Evolutionary conservation across 2,797 vertebrate genomes (phyloP).

Genomic region (Salarias fasciatus): DNA sequence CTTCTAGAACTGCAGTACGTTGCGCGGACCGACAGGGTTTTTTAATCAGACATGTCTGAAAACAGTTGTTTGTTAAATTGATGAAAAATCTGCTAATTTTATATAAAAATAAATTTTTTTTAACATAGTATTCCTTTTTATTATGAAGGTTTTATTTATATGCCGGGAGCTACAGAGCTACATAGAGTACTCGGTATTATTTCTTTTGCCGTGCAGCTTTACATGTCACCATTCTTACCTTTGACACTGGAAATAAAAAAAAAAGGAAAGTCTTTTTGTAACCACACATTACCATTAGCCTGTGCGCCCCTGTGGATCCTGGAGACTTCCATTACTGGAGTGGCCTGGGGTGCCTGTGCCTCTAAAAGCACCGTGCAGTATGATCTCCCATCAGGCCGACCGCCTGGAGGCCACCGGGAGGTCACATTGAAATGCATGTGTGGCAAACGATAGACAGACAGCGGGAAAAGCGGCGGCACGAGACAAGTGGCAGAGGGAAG

Average conservation of each 20-base stretch:
- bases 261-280: slow-evolving; percentile 30
- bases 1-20: slow-evolving; percentile 12
- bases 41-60: slow-evolving; percentile 18
- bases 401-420: slow-evolving; percentile 55
- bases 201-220: not conserved
- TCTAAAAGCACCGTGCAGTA: slow-evolving; percentile 69
- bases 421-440: slow-evolving; percentile 70
- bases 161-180: not conserved
- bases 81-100: too few relatives aligned
- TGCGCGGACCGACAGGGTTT: slow-evolving; percentile 17
- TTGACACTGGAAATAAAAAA: slow-evolving; percentile 18
- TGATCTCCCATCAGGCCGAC: slow-evolving; percentile 49
- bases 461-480: not conserved
- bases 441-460: slow-evolving; percentile 32
- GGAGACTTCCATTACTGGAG: slow-evolving; percentile 66
- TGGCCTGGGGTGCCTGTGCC: slow-evolving; percentile 53
- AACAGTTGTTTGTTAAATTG: slow-evolving; percentile 5
- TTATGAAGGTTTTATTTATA: not conserved
- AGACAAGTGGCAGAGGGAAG: slow-evolving; percentile 3
- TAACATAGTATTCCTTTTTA: too few relatives aligned
- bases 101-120: too few relatives aligned
- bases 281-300: slow-evolving; percentile 40
- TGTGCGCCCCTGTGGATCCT: slow-evolving; percentile 47
- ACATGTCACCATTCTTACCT: slow-evolving; percentile 19
- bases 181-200: not conserved